phyloP scores from a whole-genome alignment of 2,113 vertebrate genomes.

The Potamarius usumacintae region DNA sequence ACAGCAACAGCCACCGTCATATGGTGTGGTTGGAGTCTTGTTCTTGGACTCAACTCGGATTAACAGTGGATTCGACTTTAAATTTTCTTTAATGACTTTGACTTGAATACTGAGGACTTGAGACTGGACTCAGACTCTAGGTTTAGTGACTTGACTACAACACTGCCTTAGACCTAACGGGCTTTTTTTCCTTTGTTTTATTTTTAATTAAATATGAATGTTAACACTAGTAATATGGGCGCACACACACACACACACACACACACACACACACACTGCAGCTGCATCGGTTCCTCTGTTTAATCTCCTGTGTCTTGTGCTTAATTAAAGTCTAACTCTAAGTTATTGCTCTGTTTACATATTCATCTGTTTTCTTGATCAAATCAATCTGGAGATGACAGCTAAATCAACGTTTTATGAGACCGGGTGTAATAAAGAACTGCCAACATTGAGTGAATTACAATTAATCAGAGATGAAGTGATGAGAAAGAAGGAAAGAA shows the following conservation, averaged over 20 bases:
- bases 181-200: background rate
- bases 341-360: slow-evolving; percentile 79
- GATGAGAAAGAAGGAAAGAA: background rate
- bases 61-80: no score
- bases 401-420: slow-evolving; percentile 67
- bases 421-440: slow-evolving; percentile 42
- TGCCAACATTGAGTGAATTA: slow-evolving; percentile 32
- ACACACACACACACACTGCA: slow-evolving; percentile 51
- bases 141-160: no score
- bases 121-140: no score
- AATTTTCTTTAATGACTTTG: no score
- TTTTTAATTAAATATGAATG: background rate
- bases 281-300: slow-evolving; percentile 66
- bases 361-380: slow-evolving; percentile 74
- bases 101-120: no score
- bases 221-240: background rate
- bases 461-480: slow-evolving; percentile 27
- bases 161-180: background rate
- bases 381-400: slow-evolving; percentile 78
- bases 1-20: no score
- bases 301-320: slow-evolving; percentile 74
- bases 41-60: no score
- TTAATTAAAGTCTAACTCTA: slow-evolving; percentile 78
- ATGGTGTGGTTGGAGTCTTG: no score
- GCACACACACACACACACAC: background rate